Evolutionary conservation across 2,888 invertebrate genomes (phyloP).

Genomic region (Xestia sexstrigata): DNA sequence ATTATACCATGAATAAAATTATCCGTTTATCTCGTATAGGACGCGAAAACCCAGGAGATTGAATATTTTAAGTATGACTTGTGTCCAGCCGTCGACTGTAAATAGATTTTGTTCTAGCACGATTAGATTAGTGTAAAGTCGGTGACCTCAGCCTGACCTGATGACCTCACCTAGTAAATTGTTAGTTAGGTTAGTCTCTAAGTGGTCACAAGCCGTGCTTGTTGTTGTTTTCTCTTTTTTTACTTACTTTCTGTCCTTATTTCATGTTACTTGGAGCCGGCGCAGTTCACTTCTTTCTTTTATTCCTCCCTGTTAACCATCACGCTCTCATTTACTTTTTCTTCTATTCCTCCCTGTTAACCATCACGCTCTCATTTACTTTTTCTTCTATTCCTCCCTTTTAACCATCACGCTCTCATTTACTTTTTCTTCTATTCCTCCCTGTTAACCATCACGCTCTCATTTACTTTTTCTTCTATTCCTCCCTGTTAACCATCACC

Average conservation of each 20-base stretch:
- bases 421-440: neutral
- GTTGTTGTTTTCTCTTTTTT: neutral
- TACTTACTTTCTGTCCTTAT: neutral
- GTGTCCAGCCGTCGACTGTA: too few relatives aligned
- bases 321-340: neutral
- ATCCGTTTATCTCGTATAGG: neutral
- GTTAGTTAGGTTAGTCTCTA: neutral
- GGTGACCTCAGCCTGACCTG: neutral
- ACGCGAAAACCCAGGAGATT: neutral
- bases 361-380: too few relatives aligned
- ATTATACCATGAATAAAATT: conserved; percentile 10
- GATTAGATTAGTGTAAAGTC: neutral
- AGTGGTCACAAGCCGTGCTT: neutral
- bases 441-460: too few relatives aligned
- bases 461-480: neutral
- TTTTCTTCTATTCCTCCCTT: neutral
- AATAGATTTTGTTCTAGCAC: neutral
- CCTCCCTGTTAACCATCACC: neutral
- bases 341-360: neutral
- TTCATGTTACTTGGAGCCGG: neutral
- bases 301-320: neutral
- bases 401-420: neutral
- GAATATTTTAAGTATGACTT: neutral
- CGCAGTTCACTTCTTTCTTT: neutral
- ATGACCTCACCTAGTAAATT: neutral